Percentiles rank a stretch among this genome's conserved stretches.
These are phyloP conservation scores for Zoanthus solanderi DNA, from an alignment of 92 coral and sea anemone species.

Conservation along the genomic window DNA sequence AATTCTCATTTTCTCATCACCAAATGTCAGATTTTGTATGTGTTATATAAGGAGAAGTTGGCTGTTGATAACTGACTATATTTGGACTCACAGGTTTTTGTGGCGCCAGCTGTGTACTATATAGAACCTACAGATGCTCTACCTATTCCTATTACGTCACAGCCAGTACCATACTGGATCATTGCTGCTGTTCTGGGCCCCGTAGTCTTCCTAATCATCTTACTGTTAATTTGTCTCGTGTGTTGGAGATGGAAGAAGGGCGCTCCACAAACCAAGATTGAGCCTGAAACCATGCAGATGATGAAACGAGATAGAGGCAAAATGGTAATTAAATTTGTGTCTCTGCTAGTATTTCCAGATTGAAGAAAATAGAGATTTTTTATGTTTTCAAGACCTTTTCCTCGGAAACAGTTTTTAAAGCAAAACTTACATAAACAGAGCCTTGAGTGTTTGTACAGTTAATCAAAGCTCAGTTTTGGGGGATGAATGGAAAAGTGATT, in stretches of 20 bases:
- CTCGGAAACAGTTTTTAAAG: no score
- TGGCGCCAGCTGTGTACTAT: slow-evolving; percentile 48
- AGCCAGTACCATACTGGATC: slow-evolving; percentile 80
- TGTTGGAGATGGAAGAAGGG: slow-evolving; percentile 94
- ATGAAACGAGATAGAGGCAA: slow-evolving; percentile 39
- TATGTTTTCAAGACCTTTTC: no score
- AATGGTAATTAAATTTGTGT: slow-evolving; percentile 38
- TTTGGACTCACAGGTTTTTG: slow-evolving; percentile 42
- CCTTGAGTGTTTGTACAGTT: no score
- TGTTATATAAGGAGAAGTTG: no score
- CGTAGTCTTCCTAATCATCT: slow-evolving; percentile 59
- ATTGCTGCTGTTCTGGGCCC: slow-evolving; percentile 86
- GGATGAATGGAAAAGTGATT: no score
- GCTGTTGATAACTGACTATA: background rate
- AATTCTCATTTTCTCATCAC: no score
- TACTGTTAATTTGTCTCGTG: slow-evolving; percentile 56
- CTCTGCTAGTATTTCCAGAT: no score
- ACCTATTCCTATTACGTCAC: slow-evolving; percentile 64
- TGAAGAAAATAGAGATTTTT: no score
- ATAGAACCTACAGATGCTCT: slow-evolving; percentile 56
- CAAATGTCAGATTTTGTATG: no score
- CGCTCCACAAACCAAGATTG: slow-evolving; percentile 78
- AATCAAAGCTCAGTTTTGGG: no score
- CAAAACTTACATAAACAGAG: no score
- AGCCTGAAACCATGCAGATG: slow-evolving; percentile 70